Percentiles rank a stretch among this genome's conserved stretches.
These are phyloP conservation scores for Anthoptus insignis DNA, from an alignment of 2,888 invertebrate species.

Conservation along the genomic window DNA sequence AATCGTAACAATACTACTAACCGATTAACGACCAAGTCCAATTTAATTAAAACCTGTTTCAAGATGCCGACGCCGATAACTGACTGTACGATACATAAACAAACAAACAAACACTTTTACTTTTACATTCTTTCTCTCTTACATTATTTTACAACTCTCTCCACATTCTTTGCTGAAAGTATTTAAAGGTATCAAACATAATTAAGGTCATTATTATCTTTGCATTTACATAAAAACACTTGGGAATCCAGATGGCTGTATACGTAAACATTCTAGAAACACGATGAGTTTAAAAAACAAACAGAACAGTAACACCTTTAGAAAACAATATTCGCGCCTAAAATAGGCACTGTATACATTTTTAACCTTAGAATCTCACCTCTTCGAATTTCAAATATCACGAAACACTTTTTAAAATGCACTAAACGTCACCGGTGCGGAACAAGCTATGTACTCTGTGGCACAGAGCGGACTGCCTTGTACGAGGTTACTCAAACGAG, in stretches of 20 bases:
- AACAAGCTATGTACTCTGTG: conserved; percentile 6
- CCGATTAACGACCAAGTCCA: background rate
- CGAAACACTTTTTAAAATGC: background rate
- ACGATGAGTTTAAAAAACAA: background rate
- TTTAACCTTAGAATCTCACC: conserved; percentile 1
- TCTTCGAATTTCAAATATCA: background rate
- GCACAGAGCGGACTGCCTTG: conserved; percentile 60
- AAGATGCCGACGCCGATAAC: background rate
- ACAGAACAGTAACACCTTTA: background rate
- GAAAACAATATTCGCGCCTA: background rate
- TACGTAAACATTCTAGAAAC: conserved; percentile 5
- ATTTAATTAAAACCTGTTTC: background rate
- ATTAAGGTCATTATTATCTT: background rate
- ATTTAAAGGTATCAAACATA: too few species aligned
- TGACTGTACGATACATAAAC: conserved; percentile 3
- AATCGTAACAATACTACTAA: too few species aligned
- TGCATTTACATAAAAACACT: conserved; percentile 3
- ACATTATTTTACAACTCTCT: too few species aligned
- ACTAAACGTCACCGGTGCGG: conserved; percentile 58
- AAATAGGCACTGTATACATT: background rate
- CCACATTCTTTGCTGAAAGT: too few species aligned
- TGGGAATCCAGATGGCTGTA: background rate
- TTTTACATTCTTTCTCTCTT: background rate
- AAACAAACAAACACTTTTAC: background rate
- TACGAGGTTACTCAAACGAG: conserved; percentile 35